Base-by-base conservation (phyloP, 1,140 invertebrate species). In the Neodiprion pinetum region DNA sequence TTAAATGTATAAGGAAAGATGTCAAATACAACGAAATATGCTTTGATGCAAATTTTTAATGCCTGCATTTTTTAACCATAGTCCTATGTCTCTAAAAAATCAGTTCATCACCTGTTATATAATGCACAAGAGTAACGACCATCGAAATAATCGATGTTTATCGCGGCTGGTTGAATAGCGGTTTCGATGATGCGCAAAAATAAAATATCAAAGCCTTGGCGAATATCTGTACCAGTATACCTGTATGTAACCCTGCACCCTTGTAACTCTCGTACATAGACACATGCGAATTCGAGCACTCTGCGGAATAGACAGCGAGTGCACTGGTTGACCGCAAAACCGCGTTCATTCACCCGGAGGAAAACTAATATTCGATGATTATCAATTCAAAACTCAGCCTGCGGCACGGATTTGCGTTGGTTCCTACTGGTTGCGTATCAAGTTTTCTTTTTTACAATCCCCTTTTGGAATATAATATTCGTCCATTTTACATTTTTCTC, bases 171-270 rank as follows among this genome's bases (percentile, higher is more conserved):
- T 40, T 40, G 28, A 40, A 40, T 5, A 40, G 28, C 28, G 28
- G 28, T 40, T 40, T 40, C 1, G 28, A 40, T 1, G 28, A 40
- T 81, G 78, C 76, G 80, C 80, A 83, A 81, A 83, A 79, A 82
- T 76, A 74, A 72, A 76, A 80, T 80, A 83, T 83, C 80, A 83
- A 82, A 65, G 61, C 61, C 61, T 65, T 65, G 12, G 61, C 7
- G 61, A 65, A 65, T 21, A 65, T 65, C 4, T 65, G 61, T 65
- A 65, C 61, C 2, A 65, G 28, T 40, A 40, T 40, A 40, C 28
- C 2, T 40, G 0, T 40, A 40, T 40, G 28, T 40, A 40, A 40
- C 28, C 28, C 28, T 40, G 28, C 28, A 40, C 28, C 28, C 28
- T 1, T 40, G 28, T 40, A 40, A 40, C 28, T 5, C 28, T 40